Evolutionary conservation across 2,888 invertebrate species (phyloP).

Genomic region (Chrysopilus asiliformis): DNA sequence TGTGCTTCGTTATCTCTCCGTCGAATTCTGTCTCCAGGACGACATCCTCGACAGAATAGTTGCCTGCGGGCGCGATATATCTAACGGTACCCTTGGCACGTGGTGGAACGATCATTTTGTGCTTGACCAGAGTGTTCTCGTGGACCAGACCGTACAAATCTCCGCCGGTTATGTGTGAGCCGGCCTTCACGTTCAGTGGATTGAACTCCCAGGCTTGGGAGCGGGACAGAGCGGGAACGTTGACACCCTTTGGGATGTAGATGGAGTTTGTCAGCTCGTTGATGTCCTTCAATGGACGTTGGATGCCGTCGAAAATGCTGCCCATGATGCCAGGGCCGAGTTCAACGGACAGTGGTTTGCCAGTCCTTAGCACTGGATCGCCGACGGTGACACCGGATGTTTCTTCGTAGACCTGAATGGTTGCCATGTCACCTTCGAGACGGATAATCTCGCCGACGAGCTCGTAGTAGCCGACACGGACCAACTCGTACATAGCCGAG

Average conservation of each 20-base stretch:
- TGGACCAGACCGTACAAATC: conserved; percentile 93
- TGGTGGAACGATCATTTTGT: conserved; percentile 90
- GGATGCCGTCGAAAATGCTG: conserved; percentile 99
- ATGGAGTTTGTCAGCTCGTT: conserved; percentile 86
- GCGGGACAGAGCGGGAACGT: conserved; percentile 79
- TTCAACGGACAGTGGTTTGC: conserved; percentile 97
- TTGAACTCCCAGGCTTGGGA: conserved; percentile 83
- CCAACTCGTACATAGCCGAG: conserved; percentile 99
- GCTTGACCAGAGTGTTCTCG: conserved; percentile 95
- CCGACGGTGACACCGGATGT: conserved; percentile 98
- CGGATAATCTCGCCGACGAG: conserved; percentile 99
- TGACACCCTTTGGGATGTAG: conserved; percentile 99
- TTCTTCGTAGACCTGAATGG: conserved; percentile 96
- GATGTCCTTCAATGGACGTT: conserved; percentile 95
- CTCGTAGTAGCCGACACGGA: conserved; percentile 95
- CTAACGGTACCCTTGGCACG: conserved; percentile 92
- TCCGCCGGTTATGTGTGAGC: conserved; percentile 98
- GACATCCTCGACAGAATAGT: conserved; percentile 88
- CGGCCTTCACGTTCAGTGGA: conserved; percentile 71
- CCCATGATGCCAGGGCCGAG: conserved; percentile 98
- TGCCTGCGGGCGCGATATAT: conserved; percentile 85
- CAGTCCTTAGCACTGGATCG: conserved; percentile 95
- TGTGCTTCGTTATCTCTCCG: conserved; percentile 80
- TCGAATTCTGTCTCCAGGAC: conserved; percentile 98
- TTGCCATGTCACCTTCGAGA: conserved; percentile 98